A percentile compares a stretch with the other conserved stretches of the same genome.
These are phyloP conservation scores for Adelphocoris suturalis DNA, from an alignment of 2,888 invertebrate species.

Conservation along the genomic window DNA sequence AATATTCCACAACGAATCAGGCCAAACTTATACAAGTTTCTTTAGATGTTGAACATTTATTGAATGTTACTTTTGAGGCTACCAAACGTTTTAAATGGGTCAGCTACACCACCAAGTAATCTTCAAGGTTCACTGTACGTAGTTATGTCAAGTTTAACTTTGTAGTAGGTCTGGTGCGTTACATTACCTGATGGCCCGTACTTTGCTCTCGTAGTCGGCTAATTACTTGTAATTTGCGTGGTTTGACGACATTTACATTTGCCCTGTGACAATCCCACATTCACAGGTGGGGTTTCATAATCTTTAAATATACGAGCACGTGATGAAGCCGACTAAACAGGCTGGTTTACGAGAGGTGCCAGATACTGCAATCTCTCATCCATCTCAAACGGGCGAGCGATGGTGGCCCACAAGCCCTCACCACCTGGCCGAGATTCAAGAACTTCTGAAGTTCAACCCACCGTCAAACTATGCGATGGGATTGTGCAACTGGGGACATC, in stretches of 20 bases:
- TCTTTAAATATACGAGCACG: slow-evolving; percentile 15
- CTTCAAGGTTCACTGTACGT: too few species aligned
- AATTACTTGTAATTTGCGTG: neutral
- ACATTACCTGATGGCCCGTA: too few species aligned
- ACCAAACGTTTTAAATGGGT: too few species aligned
- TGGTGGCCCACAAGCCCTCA: neutral
- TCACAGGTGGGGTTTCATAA: neutral
- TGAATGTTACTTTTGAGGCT: too few species aligned
- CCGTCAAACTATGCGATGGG: neutral
- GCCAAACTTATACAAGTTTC: too few species aligned
- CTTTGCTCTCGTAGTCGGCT: too few species aligned
- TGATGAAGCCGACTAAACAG: neutral
- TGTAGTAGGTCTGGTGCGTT: too few species aligned
- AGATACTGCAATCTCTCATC: slow-evolving; percentile 28
- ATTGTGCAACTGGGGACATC: neutral
- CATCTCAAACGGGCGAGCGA: neutral
- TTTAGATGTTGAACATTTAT: too few species aligned
- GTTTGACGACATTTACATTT: neutral
- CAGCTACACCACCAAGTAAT: too few species aligned
- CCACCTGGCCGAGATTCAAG: slow-evolving; percentile 36
- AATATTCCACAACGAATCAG: too few species aligned
- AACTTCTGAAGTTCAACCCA: neutral
- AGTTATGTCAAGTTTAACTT: too few species aligned
- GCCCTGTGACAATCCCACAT: neutral
- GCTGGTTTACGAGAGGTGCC: neutral